Percentiles rank a stretch among this genome's conserved stretches.
phyloP scores from a whole-genome alignment of 2,797 vertebrate genomes.

The Megaceryle alcyon region DNA sequence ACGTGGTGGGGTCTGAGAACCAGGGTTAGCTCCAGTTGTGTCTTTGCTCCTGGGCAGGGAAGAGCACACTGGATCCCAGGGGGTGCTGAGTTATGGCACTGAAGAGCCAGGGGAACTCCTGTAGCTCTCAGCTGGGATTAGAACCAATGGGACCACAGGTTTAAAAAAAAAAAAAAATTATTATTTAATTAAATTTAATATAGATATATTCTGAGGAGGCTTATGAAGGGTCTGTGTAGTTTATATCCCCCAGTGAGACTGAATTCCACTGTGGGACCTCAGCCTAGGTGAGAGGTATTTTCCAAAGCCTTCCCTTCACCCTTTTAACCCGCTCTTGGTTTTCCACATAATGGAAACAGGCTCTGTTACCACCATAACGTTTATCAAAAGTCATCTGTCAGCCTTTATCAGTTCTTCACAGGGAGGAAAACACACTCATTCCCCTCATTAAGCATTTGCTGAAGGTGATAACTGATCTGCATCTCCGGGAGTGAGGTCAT shows the following conservation, averaged over 20 bases:
- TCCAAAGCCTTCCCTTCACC: background rate
- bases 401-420: background rate
- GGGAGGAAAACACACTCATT: background rate
- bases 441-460: background rate
- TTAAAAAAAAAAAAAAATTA: background rate
- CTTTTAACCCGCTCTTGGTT: background rate
- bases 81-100: background rate
- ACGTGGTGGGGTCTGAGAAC: background rate
- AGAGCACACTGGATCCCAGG: background rate
- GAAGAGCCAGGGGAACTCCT: background rate
- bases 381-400: background rate
- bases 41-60: background rate
- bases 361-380: background rate
- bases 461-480: background rate
- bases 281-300: background rate
- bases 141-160: background rate
- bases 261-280: background rate
- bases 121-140: background rate
- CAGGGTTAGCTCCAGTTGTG: background rate
- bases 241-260: background rate
- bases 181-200: no score
- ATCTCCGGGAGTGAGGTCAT: conserved; percentile 21
- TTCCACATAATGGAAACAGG: background rate
- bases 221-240: background rate
- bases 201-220: background rate